Percentiles rank a stretch among this genome's conserved stretches.
phyloP scores from a whole-genome alignment of 2,797 vertebrate genomes.

The Tragopan temminckii region DNA sequence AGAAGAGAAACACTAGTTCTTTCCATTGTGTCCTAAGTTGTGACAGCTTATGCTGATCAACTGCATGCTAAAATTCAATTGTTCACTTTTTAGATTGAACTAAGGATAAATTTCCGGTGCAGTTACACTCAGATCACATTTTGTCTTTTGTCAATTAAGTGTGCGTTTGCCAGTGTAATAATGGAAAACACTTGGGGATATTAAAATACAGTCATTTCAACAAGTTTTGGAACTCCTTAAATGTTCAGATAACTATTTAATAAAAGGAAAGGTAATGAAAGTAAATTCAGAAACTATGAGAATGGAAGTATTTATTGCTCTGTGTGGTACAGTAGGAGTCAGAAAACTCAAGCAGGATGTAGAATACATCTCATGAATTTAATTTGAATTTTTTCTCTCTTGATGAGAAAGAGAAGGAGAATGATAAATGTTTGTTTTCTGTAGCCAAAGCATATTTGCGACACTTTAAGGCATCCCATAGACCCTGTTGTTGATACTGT shows the following conservation, averaged over 20 bases:
- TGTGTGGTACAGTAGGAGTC: background rate
- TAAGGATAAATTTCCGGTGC: background rate
- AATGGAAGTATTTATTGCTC: background rate
- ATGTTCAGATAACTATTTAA: background rate
- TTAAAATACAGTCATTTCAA: background rate
- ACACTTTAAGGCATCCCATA: background rate
- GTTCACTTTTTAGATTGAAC: background rate
- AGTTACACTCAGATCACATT: background rate
- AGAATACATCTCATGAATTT: background rate
- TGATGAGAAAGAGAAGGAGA: background rate
- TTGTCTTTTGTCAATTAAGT: background rate
- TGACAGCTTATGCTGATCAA: background rate
- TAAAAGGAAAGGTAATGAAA: background rate
- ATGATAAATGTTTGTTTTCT: background rate
- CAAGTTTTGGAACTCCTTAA: background rate
- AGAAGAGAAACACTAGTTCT: background rate
- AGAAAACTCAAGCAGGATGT: background rate
- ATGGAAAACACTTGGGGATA: background rate
- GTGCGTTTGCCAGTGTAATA: background rate
- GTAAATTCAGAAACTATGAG: background rate
- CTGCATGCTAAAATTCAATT: background rate
- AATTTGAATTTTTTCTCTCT: accelerated
- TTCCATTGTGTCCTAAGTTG: background rate
- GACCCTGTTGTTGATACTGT: background rate
- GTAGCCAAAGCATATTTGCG: background rate